A percentile compares a stretch with the other conserved stretches of the same genome.
These are phyloP conservation scores for Hemistola chrysoprasaria DNA, from an alignment of 2,888 invertebrate species.

Conservation along the genomic window DNA sequence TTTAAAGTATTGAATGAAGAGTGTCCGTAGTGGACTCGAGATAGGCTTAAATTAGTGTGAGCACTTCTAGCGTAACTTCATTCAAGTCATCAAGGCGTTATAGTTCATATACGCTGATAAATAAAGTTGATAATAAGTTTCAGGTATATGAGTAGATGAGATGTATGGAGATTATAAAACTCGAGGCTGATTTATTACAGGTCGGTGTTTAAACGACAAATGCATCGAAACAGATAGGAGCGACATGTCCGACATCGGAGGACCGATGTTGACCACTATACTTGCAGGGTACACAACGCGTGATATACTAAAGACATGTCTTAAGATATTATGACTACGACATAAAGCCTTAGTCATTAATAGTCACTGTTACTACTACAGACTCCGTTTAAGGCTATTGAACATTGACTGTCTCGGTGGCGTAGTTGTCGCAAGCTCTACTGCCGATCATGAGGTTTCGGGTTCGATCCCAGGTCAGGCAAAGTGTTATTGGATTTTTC, in stretches of 20 bases:
- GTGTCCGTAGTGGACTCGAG: conserved; percentile 79
- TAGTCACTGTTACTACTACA: too few species aligned
- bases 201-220: conserved; percentile 83
- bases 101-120: background rate
- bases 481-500: too few species aligned
- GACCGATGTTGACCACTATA: conserved; percentile 76
- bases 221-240: conserved; percentile 82
- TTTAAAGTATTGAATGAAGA: conserved; percentile 83
- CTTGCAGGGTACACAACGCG: conserved; percentile 49
- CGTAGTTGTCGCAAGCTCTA: too few species aligned
- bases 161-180: conserved; percentile 32
- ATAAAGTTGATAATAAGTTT: conserved; percentile 31
- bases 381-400: too few species aligned
- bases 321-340: conserved; percentile 10
- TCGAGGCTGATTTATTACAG: conserved; percentile 79
- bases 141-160: conserved; percentile 24
- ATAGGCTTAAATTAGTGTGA: conserved; percentile 74
- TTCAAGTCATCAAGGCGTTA: conserved; percentile 25
- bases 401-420: too few species aligned
- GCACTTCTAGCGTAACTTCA: conserved; percentile 17
- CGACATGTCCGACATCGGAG: conserved; percentile 80
- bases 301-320: conserved; percentile 27
- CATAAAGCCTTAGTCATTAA: too few species aligned
- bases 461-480: too few species aligned
- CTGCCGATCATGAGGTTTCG: too few species aligned